Percentiles rank a stretch among this genome's conserved stretches.
Evolutionary conservation across 1,140 invertebrate species (phyloP).

Genomic region (Mylabris phalerata): DNA sequence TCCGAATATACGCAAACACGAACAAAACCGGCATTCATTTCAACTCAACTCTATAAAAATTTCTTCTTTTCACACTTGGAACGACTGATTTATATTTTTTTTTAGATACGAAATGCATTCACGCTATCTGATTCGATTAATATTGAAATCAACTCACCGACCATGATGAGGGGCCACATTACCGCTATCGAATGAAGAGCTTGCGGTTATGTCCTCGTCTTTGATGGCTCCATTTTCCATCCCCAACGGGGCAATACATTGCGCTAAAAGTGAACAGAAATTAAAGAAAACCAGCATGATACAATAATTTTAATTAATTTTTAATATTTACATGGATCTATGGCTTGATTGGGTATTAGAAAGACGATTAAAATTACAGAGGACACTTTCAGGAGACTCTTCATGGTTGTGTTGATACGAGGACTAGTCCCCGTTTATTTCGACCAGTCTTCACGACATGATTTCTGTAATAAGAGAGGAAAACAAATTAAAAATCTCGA

Average conservation of each 20-base stretch:
- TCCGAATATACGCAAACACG: background rate
- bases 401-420: background rate
- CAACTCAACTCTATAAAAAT: too few relatives aligned
- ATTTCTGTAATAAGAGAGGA: background rate
- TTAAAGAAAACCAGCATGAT: background rate
- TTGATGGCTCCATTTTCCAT: slow-evolving; percentile 86
- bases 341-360: background rate
- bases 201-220: slow-evolving; percentile 77
- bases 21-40: too few relatives aligned
- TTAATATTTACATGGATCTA: background rate
- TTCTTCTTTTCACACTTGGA: too few relatives aligned
- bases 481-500: background rate
- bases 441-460: background rate
- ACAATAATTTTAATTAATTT: background rate
- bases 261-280: slow-evolving; percentile 42
- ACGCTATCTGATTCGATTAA: slow-evolving; percentile 23
- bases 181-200: slow-evolving; percentile 82
- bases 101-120: slow-evolving; percentile 1
- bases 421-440: background rate
- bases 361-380: background rate
- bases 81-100: too few relatives aligned
- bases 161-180: slow-evolving; percentile 89
- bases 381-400: background rate
- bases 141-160: slow-evolving; percentile 55
- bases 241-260: slow-evolving; percentile 77